Evolutionary conservation across 1,140 invertebrate species (phyloP).

Genomic region (Anoplophora glabripennis): DNA sequence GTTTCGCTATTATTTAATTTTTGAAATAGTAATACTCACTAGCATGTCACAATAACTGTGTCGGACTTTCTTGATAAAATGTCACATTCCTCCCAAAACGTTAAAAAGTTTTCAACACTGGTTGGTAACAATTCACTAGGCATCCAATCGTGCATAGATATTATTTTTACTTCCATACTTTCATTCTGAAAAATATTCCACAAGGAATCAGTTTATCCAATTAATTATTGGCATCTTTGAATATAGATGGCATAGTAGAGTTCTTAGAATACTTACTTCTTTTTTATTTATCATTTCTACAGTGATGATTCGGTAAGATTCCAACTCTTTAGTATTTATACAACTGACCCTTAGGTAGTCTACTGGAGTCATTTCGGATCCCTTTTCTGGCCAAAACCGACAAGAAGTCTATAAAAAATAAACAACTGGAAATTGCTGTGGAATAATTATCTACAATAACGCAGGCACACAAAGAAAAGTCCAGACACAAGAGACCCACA

Average conservation of each 20-base stretch:
- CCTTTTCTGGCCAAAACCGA: slow-evolving; percentile 23
- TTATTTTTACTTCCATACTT: slow-evolving; percentile 12
- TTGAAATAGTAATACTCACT: slow-evolving; percentile 22
- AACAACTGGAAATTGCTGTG: too few relatives aligned
- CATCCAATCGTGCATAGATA: slow-evolving; percentile 23
- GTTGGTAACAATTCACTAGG: slow-evolving; percentile 8
- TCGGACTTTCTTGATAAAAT: slow-evolving; percentile 13
- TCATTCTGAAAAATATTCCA: slow-evolving; percentile 10
- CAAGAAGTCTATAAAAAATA: background rate
- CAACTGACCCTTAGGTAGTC: slow-evolving; percentile 14
- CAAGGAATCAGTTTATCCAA: background rate
- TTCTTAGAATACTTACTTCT: background rate
- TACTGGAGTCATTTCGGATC: slow-evolving; percentile 20
- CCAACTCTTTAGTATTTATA: slow-evolving; percentile 3
- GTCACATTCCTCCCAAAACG: slow-evolving; percentile 23
- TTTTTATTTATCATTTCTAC: slow-evolving; percentile 2
- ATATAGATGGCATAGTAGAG: background rate
- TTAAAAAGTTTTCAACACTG: slow-evolving; percentile 22
- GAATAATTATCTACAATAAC: too few relatives aligned
- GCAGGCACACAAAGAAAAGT: too few relatives aligned
- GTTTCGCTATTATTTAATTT: background rate
- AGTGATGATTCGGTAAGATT: slow-evolving; percentile 14
- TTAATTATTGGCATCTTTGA: background rate
- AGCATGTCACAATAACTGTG: slow-evolving; percentile 27
- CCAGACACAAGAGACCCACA: too few relatives aligned